Percentiles rank a stretch among this genome's conserved stretches.
These are phyloP conservation scores for Agrotis exclamationis DNA, from an alignment of 2,888 invertebrate genomes.

Conservation along the genomic window DNA sequence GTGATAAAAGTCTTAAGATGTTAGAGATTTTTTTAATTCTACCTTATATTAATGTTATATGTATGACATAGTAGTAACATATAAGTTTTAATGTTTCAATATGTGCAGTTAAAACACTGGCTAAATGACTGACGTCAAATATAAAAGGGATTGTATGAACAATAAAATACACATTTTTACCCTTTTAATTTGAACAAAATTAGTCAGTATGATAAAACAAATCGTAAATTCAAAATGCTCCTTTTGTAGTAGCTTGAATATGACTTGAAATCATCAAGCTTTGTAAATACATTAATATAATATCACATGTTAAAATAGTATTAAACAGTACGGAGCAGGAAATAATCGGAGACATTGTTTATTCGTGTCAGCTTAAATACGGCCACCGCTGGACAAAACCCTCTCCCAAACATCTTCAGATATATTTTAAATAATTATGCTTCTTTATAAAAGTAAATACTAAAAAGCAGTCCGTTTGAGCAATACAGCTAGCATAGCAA, in stretches of 20 bases:
- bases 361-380: no score
- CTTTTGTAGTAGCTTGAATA: conserved; percentile 50
- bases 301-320: conserved; percentile 44
- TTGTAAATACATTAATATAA: conserved; percentile 51
- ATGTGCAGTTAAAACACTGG: conserved; percentile 42
- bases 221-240: background rate
- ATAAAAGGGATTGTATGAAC: conserved; percentile 21
- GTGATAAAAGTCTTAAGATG: conserved; percentile 31
- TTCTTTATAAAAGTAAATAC: no score
- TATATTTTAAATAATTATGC: no score
- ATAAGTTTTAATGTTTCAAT: conserved; percentile 44
- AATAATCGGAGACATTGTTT: conserved; percentile 23
- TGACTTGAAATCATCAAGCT: conserved; percentile 29
- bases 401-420: no score
- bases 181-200: conserved; percentile 27
- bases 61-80: conserved; percentile 17
- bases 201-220: conserved; percentile 17
- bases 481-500: no score
- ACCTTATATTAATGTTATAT: conserved; percentile 29
- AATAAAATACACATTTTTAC: background rate
- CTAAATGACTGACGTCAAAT: conserved; percentile 30
- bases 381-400: no score
- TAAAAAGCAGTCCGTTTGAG: no score
- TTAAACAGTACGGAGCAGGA: conserved; percentile 13
- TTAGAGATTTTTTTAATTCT: conserved; percentile 33